A percentile compares a stretch with the other conserved stretches of the same genome.
These are phyloP conservation scores for Sebastes matsubarae DNA, from an alignment of 2,797 vertebrate genomes.

Conservation along the genomic window DNA sequence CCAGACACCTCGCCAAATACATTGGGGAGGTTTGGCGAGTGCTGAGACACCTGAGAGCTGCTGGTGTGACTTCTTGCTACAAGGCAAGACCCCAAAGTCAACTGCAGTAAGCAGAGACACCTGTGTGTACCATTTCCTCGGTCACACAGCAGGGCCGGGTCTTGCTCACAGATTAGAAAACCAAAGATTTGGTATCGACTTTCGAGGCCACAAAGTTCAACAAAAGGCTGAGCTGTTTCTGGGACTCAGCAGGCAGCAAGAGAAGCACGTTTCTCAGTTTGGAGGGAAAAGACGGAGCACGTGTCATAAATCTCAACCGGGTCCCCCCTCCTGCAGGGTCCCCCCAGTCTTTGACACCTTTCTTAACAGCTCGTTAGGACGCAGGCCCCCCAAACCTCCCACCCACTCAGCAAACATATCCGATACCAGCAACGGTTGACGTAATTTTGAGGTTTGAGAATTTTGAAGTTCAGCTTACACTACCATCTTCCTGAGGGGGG, in stretches of 20 bases:
- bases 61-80: background rate
- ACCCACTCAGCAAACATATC: background rate
- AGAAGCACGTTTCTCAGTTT: background rate
- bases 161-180: background rate
- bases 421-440: background rate
- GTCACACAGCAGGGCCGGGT: background rate
- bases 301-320: background rate
- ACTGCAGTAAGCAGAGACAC: background rate
- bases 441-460: background rate
- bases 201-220: background rate
- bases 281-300: background rate
- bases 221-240: background rate
- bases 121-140: background rate
- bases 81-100: background rate
- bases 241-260: background rate
- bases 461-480: background rate
- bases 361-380: slow-evolving; percentile 8
- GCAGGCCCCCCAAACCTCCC: background rate
- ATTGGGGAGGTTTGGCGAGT: background rate
- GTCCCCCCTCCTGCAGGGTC: too few relatives aligned
- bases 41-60: background rate
- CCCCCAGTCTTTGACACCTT: background rate
- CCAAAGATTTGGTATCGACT: background rate
- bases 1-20: background rate
- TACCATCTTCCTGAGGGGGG: background rate